These are phyloP conservation scores for Turritopsis dohrnii DNA, from an alignment of 30 jellyfish, hydroid and myxozoan genomes.

Conservation along the genomic window DNA sequence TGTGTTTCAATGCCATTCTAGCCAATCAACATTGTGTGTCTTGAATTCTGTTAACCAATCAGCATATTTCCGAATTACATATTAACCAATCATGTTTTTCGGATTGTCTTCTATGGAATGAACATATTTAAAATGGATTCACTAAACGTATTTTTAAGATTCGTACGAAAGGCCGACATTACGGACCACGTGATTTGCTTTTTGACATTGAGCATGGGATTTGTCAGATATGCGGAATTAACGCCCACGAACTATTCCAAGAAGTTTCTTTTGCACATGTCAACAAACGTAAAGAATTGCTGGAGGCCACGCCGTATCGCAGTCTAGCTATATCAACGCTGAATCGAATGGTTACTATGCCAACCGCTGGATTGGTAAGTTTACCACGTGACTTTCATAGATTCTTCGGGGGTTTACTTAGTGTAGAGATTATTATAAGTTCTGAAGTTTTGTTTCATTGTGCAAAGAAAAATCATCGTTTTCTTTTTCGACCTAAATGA, in stretches of 20 bases:
- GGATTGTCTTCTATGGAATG: not conserved
- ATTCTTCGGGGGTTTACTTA: no score
- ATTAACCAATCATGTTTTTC: not conserved
- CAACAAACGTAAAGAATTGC: constrained; percentile 38
- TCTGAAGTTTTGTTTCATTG: not conserved
- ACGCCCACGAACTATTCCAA: constrained; percentile 41
- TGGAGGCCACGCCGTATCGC: constrained; percentile 41
- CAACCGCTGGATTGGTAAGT: constrained; percentile 62
- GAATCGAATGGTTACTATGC: constrained; percentile 47
- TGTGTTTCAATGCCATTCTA: not conserved
- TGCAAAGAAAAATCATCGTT: no score
- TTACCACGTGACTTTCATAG: not conserved
- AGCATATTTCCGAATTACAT: not conserved
- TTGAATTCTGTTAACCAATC: not conserved
- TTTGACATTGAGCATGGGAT: constrained; percentile 52
- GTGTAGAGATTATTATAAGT: no score
- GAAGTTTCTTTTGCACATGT: constrained; percentile 31
- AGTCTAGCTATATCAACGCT: constrained; percentile 32
- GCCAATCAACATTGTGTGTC: not conserved
- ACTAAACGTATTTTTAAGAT: constrained; percentile 42
- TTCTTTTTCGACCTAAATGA: no score
- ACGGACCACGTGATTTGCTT: constrained; percentile 47
- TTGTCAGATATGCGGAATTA: constrained; percentile 65
- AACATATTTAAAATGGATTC: no score
- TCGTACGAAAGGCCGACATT: constrained; percentile 35